Base-by-base conservation (phyloP, 1,140 invertebrate species). In the Nylanderia fulva region DNA sequence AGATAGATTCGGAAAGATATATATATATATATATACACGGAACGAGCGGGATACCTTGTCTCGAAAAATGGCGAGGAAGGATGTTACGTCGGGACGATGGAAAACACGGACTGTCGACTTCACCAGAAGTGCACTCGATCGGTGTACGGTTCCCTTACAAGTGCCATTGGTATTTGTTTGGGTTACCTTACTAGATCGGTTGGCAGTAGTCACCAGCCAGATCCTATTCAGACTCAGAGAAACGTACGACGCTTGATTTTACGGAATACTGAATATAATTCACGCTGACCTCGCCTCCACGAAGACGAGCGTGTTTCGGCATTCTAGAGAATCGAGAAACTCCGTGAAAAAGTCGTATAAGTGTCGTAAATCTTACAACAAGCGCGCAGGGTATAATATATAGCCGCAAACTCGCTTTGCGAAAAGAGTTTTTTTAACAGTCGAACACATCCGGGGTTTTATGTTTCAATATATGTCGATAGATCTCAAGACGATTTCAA, bases 161-260 rank as follows among this genome's bases (percentile, higher is more conserved):
- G 61, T n/a, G 15, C 27, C 45, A n/a, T 21, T 21, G 39, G 9
- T 69, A 45, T 42, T 79, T 66, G 76, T 68, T 69, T 48, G 18
- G 33, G 2, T 7, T 56, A n/a, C 18, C 15, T 60, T 42, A 52
- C 7, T 13, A 36, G 7, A n/a, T 42, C 52, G 48, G 29, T 29
- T 36, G 9, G 0, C n/a, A 18, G 72, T 29, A 58, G 36, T 21
- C 64, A 69, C 63, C 27, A n/a, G 77, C 7, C 52, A 42, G 54
- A 15, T 33, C 36, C 1, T 33, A 33, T 58, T 56, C 64, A 11
- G 2, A 3, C 36, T 18, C 24, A 6, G 42, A 18, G 13, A 18
- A 33, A 82, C 18, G n/a, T 39, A 18, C 77, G 52, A 82, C 64
- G 69, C 36, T 58, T 71, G 77, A 82, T 58, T 71, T 58, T 33